A percentile compares a stretch with the other conserved stretches of the same genome.
Evolutionary conservation across 2,888 invertebrate genomes (phyloP).

Genomic region (Gnatocerus cornutus): DNA sequence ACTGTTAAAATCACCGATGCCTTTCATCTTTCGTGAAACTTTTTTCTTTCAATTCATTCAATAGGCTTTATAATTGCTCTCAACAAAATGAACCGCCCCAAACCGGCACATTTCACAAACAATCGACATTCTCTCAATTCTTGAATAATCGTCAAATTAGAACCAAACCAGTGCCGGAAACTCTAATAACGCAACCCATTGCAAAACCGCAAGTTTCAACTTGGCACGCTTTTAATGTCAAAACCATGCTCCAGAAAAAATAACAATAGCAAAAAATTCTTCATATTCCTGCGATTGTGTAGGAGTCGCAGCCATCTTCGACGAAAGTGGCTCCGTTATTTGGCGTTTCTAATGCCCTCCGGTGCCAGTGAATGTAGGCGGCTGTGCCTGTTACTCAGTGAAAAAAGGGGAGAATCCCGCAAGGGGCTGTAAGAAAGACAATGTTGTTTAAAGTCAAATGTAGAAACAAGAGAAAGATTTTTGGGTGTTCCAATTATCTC

Average conservation of each 20-base stretch:
- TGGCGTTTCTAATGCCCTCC: constrained; percentile 30
- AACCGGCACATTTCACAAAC: constrained; percentile 2
- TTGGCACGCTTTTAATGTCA: constrained; percentile 19
- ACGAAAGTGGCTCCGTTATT: constrained; percentile 37
- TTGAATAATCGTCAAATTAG: background rate
- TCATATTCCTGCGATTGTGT: constrained; percentile 18
- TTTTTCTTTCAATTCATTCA: too few species aligned
- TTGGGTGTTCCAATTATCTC: background rate
- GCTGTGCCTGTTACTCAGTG: constrained; percentile 14
- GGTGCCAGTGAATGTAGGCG: constrained; percentile 26
- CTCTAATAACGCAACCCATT: constrained; percentile 1
- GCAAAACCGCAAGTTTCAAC: constrained; percentile 13
- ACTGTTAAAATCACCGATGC: too few species aligned
- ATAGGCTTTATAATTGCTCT: too few species aligned
- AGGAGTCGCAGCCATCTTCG: constrained; percentile 13
- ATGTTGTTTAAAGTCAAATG: background rate
- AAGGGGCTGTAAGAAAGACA: background rate
- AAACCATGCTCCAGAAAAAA: constrained; percentile 4
- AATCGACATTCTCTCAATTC: constrained; percentile 2
- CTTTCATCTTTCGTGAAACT: too few species aligned
- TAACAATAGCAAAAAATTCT: constrained; percentile 4
- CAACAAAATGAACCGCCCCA: background rate
- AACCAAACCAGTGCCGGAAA: constrained; percentile 6
- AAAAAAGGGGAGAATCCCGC: constrained; percentile 5
- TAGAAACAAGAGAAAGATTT: background rate